Conservation (phyloP, 2,797 vertebrate genomes). For the Gephyroberyx darwinii region DNA sequence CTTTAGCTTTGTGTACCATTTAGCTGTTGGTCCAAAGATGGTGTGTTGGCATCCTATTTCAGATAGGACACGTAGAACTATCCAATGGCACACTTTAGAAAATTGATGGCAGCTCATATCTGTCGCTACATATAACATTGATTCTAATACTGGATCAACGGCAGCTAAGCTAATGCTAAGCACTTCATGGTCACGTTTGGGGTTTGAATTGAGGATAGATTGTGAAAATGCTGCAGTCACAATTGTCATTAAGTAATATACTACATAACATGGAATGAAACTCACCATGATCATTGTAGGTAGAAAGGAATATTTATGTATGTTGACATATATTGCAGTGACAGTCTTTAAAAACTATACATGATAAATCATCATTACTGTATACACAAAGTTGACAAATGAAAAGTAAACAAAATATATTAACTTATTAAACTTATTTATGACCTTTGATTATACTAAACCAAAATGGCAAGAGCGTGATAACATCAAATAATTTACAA, state of each 20-base stretch:
- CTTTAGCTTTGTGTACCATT: constrained; percentile 15
- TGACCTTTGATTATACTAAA: constrained; percentile 1
- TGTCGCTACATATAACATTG: no score
- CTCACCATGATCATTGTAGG: not conserved
- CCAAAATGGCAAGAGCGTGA: not conserved
- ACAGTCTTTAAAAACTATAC: not conserved
- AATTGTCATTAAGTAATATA: not conserved
- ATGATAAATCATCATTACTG: not conserved
- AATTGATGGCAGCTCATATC: no score
- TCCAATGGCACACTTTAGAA: not conserved
- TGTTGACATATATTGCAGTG: not conserved
- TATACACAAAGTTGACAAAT: not conserved
- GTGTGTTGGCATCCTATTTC: not conserved
- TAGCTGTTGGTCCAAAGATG: not conserved
- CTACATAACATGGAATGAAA: not conserved
- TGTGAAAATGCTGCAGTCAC: not conserved
- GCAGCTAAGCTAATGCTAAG: no score
- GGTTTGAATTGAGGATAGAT: not conserved
- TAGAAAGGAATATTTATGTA: constrained; percentile 4
- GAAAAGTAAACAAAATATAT: constrained; percentile 41
- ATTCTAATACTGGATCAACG: no score
- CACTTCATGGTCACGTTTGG: not conserved
- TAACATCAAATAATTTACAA: constrained; percentile 4
- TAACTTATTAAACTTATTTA: no score
- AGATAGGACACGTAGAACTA: not conserved